A percentile compares a stretch with the other conserved stretches of the same genome.
Conservation (phyloP, 2,113 vertebrate genomes). For the Planiliza haematocheilus region DNA sequence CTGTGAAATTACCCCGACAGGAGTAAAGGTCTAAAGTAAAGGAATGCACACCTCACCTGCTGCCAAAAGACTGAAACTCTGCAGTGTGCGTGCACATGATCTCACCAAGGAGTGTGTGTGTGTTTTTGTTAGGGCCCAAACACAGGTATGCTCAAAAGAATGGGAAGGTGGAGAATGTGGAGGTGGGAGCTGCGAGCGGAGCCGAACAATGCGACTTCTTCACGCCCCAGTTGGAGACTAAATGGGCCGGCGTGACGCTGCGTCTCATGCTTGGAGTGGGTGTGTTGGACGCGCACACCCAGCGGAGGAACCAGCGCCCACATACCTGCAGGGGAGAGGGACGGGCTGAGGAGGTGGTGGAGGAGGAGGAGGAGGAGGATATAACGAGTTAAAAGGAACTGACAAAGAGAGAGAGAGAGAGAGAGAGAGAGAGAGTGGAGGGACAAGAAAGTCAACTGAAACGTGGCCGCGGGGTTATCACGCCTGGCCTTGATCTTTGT, state of each 20-base stretch:
- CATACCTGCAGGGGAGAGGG: conserved; percentile 55
- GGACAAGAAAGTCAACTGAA: neutral
- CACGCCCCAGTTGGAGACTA: neutral
- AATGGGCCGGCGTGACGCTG: conserved; percentile 35
- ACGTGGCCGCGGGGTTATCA: neutral
- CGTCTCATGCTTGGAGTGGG: conserved; percentile 73
- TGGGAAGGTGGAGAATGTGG: neutral
- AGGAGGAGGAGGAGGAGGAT: neutral
- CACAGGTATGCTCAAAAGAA: neutral
- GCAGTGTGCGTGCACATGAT: neutral
- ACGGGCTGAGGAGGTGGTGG: neutral
- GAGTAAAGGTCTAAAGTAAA: conserved; percentile 57
- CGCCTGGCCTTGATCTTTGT: neutral
- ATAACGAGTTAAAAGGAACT: neutral
- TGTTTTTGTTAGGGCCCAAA: neutral
- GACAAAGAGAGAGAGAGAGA: conserved; percentile 15
- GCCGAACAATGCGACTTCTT: conserved; percentile 17
- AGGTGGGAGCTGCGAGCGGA: neutral
- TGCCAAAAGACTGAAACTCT: neutral
- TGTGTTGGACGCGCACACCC: conserved; percentile 71
- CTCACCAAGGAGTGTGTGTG: neutral
- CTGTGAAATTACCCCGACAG: conserved; percentile 19
- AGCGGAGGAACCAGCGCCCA: conserved; percentile 44
- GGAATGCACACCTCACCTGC: conserved; percentile 38
- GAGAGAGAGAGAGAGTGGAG: conserved; percentile 7